These are phyloP conservation scores for Corythaixoides concolor DNA, from an alignment of 2,113 vertebrate species.

Conservation along the genomic window DNA sequence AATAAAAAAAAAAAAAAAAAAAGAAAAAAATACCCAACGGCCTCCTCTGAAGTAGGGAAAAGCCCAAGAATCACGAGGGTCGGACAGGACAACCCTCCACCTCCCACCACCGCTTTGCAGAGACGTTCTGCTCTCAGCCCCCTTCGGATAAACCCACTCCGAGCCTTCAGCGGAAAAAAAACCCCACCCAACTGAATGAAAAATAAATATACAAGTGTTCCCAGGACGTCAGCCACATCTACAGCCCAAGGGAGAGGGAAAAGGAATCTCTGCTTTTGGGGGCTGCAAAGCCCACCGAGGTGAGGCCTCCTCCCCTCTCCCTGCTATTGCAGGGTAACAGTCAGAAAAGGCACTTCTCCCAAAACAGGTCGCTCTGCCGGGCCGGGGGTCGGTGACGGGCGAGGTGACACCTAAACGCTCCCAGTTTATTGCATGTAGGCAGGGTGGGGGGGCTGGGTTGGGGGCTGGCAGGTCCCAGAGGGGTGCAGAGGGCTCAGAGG, in stretches of 20 bases:
- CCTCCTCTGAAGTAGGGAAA: background rate
- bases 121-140: background rate
- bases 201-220: constrained; percentile 46
- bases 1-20: background rate
- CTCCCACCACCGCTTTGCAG: background rate
- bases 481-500: constrained; percentile 1
- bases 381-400: background rate
- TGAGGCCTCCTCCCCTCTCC: background rate
- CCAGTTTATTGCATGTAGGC: constrained; percentile 58
- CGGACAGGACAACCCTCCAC: background rate
- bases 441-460: background rate
- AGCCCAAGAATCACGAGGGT: background rate
- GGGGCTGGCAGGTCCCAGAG: background rate
- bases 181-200: background rate
- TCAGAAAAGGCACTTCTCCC: constrained; percentile 70
- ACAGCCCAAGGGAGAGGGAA: background rate
- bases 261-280: background rate
- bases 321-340: constrained; percentile 6
- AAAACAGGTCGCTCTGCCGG: constrained; percentile 41
- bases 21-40: background rate
- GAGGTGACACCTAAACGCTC: constrained; percentile 28
- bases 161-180: background rate
- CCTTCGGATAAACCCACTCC: background rate
- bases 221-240: background rate
- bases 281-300: background rate